Base-by-base conservation (phyloP, 2,113 vertebrate genomes). In the Pelecanoides urinatrix region DNA sequence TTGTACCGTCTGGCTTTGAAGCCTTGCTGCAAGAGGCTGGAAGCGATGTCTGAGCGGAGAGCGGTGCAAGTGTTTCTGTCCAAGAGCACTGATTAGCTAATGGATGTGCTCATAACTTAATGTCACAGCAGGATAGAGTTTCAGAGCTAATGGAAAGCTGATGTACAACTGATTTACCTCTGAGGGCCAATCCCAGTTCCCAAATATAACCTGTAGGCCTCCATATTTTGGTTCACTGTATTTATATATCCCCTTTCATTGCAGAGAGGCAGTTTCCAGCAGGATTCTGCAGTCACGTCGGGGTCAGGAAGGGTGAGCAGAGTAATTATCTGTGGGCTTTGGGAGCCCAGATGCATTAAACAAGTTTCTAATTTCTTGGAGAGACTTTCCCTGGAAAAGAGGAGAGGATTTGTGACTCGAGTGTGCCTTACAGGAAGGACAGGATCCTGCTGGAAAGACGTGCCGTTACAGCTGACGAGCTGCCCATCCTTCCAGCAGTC, bases 321-420 rank as follows among this genome's bases (percentile, higher is more conserved):
- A 73, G 72, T 65, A 76, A 92, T 93, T 88, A 59, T 82, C 72
- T 15, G 0, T 19, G 17, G 62, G 27, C 30, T 87, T 80, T 88
- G 38, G 52, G 56, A 94, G 76, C 71, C 81, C 80, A 91, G 68
- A 93, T 78, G 38, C 34, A 52, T 93, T 96, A 88, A 88, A 50
- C 68, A 94, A 89, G 47, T 88, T 77, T 74, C 34, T 97, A 9
- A 71, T 93, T 95, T 94, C 72, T 95, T 94, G 55, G 88, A 90
- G 66, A 80, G 79, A 50, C 22, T 66, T 94, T 22, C 84, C 40
- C 29, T 93, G 86, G 82, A 95, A 90, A 45, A 88, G 55, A 63
- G 56, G 59, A 85, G 66, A 79, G 81, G 80, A 44, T 88, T 49
- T 85, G 50, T 88, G 95, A 95, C 92, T 82, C 8, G 10, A 55